Evolutionary conservation across 1,140 invertebrate genomes (phyloP), one percentile per base, ranked within the genome.

Genomic region (Ladona fulva): DNA sequence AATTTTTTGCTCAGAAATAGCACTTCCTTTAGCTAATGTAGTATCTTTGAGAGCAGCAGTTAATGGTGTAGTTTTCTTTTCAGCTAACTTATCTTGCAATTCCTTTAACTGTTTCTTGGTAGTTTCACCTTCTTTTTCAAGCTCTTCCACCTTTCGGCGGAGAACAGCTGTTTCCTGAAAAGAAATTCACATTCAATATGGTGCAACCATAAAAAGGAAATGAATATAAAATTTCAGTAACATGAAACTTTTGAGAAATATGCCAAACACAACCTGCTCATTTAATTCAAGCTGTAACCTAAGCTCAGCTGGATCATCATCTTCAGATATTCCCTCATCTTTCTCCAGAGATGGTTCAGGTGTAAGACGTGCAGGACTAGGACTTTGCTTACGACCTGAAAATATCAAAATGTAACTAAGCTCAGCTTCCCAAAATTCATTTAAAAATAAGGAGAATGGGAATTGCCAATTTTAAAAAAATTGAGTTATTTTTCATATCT

Each of bases 211-310:
- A 24, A 42, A 77, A 73, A 78, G 7, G 22, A 25, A 37, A 66
- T 66, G 3, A 19, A 12, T 12, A 66, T 3, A 66, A 66, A 66
- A 22, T 66, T 6, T 66, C 1, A 3, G 14, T 22, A 6, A 66
- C n/a, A 37, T 5, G 8, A 5, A 37, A 37, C 8, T 8, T 37
- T 37, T 37, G 29, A 37, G 8, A 37, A 37, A 37, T 37, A 6
- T 22, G 14, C 12, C 52, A 6, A 52, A 11, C 3, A 66, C 12
- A 12, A 86, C 89, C 85, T 93, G 92, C 86, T 97, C 95, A 82
- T 93, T 92, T n/a, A 97, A 86, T 84, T 96, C 95, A 42, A 96
- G 84, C 79, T 95, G 90, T 37, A 96, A 86, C 81, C 92, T 89
- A 74, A 94, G 83, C 82, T 94, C 93, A 42, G 90, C 88, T 12